A percentile compares a stretch with the other conserved stretches of the same genome.
Conservation (phyloP, 1,140 invertebrate species). For the Teleogryllus occipitalis region DNA sequence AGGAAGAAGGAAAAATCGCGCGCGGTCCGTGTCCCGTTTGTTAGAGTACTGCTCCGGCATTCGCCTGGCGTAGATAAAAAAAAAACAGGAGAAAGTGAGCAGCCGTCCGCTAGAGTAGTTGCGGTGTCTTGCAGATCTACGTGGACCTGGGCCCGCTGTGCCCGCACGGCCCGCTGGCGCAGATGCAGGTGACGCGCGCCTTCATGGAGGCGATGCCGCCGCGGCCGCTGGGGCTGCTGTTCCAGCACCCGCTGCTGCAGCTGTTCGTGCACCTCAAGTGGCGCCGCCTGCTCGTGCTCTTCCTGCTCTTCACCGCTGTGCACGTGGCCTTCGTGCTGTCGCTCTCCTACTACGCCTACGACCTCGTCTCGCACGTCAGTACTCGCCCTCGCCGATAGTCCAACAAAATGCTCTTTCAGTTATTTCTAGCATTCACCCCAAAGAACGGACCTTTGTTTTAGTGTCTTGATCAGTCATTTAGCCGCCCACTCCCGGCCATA, state of each 20-base stretch:
- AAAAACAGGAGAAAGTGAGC: no score
- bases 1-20: no score
- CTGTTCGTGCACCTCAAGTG: conserved; percentile 42
- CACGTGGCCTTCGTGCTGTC: conserved; percentile 35
- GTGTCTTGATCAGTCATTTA: no score
- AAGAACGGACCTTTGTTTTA: no score
- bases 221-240: conserved; percentile 30
- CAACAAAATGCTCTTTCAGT: no score
- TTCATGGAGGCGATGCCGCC: conserved; percentile 27
- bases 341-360: conserved; percentile 24
- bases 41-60: no score
- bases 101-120: no score
- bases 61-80: no score
- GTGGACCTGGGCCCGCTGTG: conserved; percentile 31
- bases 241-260: conserved; percentile 41
- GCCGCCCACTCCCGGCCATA: no score
- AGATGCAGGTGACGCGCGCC: conserved; percentile 33
- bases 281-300: conserved; percentile 37
- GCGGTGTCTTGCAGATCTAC: conserved; percentile 23
- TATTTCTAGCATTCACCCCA: no score
- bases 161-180: conserved; percentile 26
- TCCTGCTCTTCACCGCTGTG: conserved; percentile 35
- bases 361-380: conserved; percentile 22
- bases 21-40: no score
- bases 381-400: no score